Percentiles rank a stretch among this genome's conserved stretches.
phyloP scores from a whole-genome alignment of 1,140 invertebrate species.

The Rhagoletis pomonella region DNA sequence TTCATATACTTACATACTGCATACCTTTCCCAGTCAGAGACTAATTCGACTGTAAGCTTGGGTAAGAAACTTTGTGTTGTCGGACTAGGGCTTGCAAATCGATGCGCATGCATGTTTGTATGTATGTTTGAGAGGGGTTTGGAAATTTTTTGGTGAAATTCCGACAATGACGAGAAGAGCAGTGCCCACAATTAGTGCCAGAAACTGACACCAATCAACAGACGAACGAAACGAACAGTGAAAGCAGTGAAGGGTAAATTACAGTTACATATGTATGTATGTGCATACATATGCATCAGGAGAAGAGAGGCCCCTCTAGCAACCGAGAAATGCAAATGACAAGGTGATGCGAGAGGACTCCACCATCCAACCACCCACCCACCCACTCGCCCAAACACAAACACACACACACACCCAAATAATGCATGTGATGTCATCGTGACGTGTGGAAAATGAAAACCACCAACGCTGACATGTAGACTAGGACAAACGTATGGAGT shows the following conservation, averaged over 20 bases:
- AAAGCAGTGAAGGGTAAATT: slow-evolving; percentile 10
- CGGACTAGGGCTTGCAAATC: no score
- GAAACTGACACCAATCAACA: slow-evolving; percentile 15
- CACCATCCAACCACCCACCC: neutral
- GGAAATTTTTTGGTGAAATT: neutral
- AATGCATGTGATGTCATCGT: neutral
- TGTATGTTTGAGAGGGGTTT: neutral
- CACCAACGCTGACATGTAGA: neutral
- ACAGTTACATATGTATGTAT: neutral
- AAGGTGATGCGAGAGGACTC: neutral
- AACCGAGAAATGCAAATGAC: neutral
- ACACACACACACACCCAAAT: neutral
- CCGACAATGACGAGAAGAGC: neutral
- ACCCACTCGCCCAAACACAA: no score
- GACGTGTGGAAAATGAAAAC: slow-evolving; percentile 9
- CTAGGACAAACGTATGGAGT: neutral
- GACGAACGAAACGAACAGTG: neutral
- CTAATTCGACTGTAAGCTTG: no score
- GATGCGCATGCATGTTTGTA: no score
- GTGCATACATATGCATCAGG: no score
- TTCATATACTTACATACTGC: no score
- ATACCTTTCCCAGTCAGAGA: no score
- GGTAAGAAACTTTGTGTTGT: no score
- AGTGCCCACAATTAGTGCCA: neutral
- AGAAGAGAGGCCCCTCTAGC: neutral